Evolutionary conservation across 2,888 invertebrate genomes (phyloP).

Genomic region (Chelonus formosanus): DNA sequence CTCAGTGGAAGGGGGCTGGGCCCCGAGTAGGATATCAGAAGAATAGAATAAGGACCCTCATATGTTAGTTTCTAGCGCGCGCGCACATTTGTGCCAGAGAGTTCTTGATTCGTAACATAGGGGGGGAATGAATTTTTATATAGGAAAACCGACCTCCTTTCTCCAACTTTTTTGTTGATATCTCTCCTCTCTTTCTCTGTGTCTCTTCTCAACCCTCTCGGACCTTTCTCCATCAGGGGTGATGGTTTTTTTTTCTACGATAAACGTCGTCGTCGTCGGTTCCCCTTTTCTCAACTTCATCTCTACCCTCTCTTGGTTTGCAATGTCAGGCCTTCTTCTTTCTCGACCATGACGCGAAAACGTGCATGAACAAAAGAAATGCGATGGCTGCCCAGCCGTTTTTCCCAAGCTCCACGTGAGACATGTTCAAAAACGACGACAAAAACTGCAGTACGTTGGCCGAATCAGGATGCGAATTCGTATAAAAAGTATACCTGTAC

Average conservation of each 20-base stretch:
- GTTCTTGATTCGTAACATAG: slow-evolving; percentile 15
- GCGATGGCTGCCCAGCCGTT: slow-evolving; percentile 36
- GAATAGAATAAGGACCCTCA: slow-evolving; percentile 61
- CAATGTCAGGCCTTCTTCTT: slow-evolving; percentile 15
- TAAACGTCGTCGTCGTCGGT: slow-evolving; percentile 17
- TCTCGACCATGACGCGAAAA: slow-evolving; percentile 30
- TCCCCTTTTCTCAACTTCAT: slow-evolving; percentile 23
- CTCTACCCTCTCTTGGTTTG: slow-evolving; percentile 14
- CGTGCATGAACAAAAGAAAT: slow-evolving; percentile 35
- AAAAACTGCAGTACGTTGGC: slow-evolving; percentile 21
- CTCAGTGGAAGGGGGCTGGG: slow-evolving; percentile 40
- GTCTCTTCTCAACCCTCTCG: slow-evolving; percentile 47
- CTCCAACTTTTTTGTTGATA: slow-evolving; percentile 39
- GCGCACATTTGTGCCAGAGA: slow-evolving; percentile 18
- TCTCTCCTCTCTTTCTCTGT: slow-evolving; percentile 29
- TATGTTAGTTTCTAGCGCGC: slow-evolving; percentile 29
- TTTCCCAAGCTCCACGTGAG: slow-evolving; percentile 34
- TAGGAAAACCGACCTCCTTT: slow-evolving; percentile 38
- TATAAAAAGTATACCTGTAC: slow-evolving; percentile 37
- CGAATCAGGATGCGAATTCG: slow-evolving; percentile 13
- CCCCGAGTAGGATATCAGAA: slow-evolving; percentile 61
- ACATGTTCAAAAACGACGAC: slow-evolving; percentile 11
- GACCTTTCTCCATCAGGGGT: slow-evolving; percentile 42
- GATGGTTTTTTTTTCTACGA: slow-evolving; percentile 38
- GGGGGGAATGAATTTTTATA: slow-evolving; percentile 57